Base-by-base conservation (phyloP, 2,888 invertebrate species). In the Hedya salicella region DNA sequence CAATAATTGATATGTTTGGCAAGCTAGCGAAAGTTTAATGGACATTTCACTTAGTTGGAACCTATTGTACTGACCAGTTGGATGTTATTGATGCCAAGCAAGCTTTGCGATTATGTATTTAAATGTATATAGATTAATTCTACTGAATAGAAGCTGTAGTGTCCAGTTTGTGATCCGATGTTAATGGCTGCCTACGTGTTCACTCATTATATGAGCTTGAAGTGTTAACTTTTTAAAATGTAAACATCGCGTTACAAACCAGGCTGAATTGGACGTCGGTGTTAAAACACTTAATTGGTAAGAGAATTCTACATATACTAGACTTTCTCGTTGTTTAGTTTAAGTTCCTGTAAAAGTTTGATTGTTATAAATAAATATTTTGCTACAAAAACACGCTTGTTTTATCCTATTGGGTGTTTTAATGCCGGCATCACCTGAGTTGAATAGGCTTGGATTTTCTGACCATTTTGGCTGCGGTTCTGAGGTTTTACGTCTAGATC, bases 401-500 rank as follows among this genome's bases (percentile, higher is more conserved):
- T 84, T 76, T 69, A 71, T 77, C 71, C 61, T 68, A 68, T 64
- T 69, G 66, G 74, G 75, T 82, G 85, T 87, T 88, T 89, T 89
- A 88, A 89, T 82, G 79, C 88, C 89, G 88, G 89, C 88, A 86
- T 86, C 89, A 87, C 86, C 89, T 87, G 85, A 77, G 19, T 32
- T 36, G 21, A 19, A 17, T 30, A 14, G 11, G 8, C 4, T 32
- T 46, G n/a, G 14, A 30, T 57, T 69, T 66, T 53, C 54, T 32
- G 50, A 57, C 21, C 11, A 56, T 69, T n/a, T 63, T 36, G 36
- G 68, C 68, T 64, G 62, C 63, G 68, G 52, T 49, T 56, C 46
- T 46, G 21, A 59, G 39, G n/a, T 21, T 17, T 48, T 62, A 25
- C 25, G 6, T 19, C 13, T 21, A 11, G 4, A 17, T 11, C 5